Conservation (phyloP, 1,140 invertebrate genomes). For the Drosophila auraria region DNA sequence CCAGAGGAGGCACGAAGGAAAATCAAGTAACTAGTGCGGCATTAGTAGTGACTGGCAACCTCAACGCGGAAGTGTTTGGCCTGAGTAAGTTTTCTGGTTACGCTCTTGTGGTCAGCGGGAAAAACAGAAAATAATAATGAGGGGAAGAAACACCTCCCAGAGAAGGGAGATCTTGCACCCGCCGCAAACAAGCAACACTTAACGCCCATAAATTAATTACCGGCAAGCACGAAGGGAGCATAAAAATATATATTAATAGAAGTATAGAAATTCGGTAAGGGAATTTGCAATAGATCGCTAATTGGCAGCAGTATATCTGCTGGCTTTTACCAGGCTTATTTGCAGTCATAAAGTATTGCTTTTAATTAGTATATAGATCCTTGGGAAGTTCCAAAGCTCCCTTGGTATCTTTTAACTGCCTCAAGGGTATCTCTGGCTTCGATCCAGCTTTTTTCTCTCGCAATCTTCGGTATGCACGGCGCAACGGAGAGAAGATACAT, state of each 20-base stretch:
- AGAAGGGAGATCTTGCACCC: conserved; percentile 13
- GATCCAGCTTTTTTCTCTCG: background rate
- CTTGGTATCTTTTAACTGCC: background rate
- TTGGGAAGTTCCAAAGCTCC: background rate
- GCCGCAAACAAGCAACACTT: conserved; percentile 69
- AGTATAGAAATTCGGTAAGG: background rate
- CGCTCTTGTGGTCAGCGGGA: conserved; percentile 22
- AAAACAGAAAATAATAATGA: conserved; percentile 9
- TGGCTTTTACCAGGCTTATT: background rate
- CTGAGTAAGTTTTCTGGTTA: conserved; percentile 50
- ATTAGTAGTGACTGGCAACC: background rate
- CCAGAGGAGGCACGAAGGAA: background rate
- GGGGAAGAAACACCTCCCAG: conserved; percentile 9
- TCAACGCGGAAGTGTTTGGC: conserved; percentile 43
- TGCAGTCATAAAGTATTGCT: background rate
- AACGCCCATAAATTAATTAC: conserved; percentile 77
- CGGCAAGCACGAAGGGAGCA: conserved; percentile 39
- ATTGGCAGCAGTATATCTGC: conserved; percentile 11
- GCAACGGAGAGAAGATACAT: conserved; percentile 36
- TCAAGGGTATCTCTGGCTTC: conserved; percentile 8
- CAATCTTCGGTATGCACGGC: conserved; percentile 31
- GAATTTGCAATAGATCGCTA: conserved; percentile 22
- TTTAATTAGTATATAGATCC: background rate
- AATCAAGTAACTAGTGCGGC: conserved; percentile 7
- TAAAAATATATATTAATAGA: background rate